Evolutionary conservation across 2,113 vertebrate genomes (phyloP).

Genomic region (Dolichotis patagonum): DNA sequence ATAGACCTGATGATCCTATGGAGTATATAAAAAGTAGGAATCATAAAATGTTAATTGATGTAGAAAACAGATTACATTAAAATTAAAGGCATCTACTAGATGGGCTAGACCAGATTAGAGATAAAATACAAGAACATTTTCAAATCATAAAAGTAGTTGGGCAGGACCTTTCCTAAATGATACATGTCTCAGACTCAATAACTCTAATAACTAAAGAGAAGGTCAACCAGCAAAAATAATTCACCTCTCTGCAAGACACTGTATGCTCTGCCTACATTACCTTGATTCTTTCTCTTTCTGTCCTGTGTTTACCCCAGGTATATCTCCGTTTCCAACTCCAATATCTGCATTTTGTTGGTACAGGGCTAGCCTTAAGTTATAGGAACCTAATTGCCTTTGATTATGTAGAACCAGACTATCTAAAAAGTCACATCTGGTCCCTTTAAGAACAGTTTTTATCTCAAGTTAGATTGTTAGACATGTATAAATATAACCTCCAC

Average conservation of each 20-base stretch:
- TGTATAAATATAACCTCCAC: neutral
- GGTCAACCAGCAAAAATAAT: neutral
- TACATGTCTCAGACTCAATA: neutral
- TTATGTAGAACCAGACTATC: neutral
- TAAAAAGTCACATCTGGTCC: neutral
- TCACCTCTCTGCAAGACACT: neutral
- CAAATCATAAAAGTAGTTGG: neutral
- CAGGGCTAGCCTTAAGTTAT: neutral
- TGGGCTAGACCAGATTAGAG: neutral
- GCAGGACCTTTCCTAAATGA: neutral
- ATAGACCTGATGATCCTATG: neutral
- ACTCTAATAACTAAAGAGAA: neutral
- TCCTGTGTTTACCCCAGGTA: neutral
- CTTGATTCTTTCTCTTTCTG: neutral
- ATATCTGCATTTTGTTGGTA: neutral
- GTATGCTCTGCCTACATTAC: neutral
- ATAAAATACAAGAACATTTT: neutral
- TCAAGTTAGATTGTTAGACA: too few species aligned
- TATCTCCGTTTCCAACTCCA: neutral
- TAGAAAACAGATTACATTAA: neutral
- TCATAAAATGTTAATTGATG: neutral
- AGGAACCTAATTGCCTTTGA: neutral
- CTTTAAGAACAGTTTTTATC: neutral
- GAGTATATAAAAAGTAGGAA: neutral
- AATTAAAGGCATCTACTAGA: neutral